Evolutionary conservation across 1,140 invertebrate genomes (phyloP), one percentile per base, ranked within the genome.

Genomic region (Bradynema listronoti): DNA sequence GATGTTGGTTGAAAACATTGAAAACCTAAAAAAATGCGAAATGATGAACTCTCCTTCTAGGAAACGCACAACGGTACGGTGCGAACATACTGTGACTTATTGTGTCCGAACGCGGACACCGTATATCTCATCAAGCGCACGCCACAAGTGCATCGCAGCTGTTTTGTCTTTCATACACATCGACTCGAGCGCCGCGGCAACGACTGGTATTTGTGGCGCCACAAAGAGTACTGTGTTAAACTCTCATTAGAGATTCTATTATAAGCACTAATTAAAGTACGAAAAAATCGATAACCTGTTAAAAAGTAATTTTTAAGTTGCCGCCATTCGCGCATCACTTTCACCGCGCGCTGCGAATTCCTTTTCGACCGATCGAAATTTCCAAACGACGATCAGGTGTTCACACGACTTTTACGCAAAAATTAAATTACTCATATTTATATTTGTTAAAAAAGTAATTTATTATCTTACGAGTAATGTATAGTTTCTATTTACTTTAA

Each of bases 101-200:
- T 76, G 9, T 73, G 71, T 34, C 71, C 71, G 0, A 57, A 62
- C 24, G 71, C 71, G 9, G 71, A 73, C 46, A 73, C 71, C 24
- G 71, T 77, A 5, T 73, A 73, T 54, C 54, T 75, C 4, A 73
- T 73, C 56, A 75, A 75, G 53, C 33, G 72, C 9, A 52, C 61
- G 27, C 71, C 71, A 7, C 69, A 76, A 51, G 63, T 65, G 27
- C 71, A 73, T 36, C 61, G 73, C 25, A 52, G 22, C 1, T 72
- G 68, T 29, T 76, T 72, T 32, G 72, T 72, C 6, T 74, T 76
- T 49, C 63, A 71, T 54, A 75, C 73, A 16, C 72, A 73, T 45
- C 56, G 63, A 27, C 43, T 73, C 19, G 71, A 73, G 47, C 65
- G 63, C 19, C 66, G 73, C 29, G 71, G 63, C 30, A 59, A 70